Percentiles rank a stretch among this genome's conserved stretches.
Evolutionary conservation across 2,113 vertebrate genomes (phyloP).

Genomic region (Cromileptes altivelis): DNA sequence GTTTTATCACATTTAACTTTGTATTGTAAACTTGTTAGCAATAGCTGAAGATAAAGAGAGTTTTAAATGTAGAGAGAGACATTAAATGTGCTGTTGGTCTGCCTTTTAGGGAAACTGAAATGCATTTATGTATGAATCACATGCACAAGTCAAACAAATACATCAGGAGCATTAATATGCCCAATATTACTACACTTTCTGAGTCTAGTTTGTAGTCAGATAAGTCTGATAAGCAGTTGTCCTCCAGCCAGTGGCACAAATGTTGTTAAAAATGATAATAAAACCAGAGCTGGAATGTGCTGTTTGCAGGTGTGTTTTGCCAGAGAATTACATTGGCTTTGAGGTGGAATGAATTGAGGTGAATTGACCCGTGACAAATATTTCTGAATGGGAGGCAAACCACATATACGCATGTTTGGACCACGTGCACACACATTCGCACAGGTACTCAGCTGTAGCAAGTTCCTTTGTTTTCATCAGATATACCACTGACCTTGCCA

Average conservation of each 20-base stretch:
- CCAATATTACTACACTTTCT: neutral
- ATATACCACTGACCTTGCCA: slow-evolving; percentile 42
- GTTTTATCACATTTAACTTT: neutral
- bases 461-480: slow-evolving; percentile 35
- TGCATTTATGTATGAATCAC: neutral
- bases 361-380: slow-evolving; percentile 30
- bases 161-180: neutral
- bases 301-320: slow-evolving; percentile 2
- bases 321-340: slow-evolving; percentile 25
- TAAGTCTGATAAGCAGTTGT: neutral
- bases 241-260: neutral
- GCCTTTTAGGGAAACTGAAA: neutral
- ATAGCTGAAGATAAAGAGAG: neutral
- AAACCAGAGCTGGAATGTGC: neutral
- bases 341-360: slow-evolving; percentile 12
- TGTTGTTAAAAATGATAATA: neutral
- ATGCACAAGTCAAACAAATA: neutral
- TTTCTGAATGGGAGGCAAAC: slow-evolving; percentile 13
- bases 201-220: neutral
- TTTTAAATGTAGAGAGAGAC: neutral
- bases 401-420: slow-evolving; percentile 23
- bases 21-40: neutral
- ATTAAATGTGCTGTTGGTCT: neutral
- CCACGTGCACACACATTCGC: neutral
- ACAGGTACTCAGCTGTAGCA: neutral